Conservation (phyloP, 2,888 invertebrate species). For the Drosophila monieri region DNA sequence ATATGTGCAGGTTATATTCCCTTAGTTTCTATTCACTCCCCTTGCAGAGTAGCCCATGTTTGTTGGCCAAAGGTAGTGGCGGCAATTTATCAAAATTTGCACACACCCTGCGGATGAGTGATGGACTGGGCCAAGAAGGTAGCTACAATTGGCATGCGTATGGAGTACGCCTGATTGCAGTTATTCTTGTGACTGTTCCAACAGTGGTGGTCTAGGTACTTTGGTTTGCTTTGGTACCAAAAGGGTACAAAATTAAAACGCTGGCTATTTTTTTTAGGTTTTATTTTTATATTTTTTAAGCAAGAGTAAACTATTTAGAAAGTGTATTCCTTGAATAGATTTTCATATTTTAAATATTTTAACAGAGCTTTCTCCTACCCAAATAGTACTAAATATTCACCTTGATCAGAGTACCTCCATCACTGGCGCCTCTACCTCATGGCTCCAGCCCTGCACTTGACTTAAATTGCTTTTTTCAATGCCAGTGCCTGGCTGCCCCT, state of each 20-base stretch:
- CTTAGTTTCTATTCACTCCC: background rate
- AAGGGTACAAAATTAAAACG: background rate
- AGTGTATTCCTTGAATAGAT: no score
- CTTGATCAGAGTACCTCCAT: background rate
- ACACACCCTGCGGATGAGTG: constrained; percentile 46
- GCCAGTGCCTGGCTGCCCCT: constrained; percentile 66
- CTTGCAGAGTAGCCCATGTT: background rate
- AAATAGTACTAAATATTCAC: background rate
- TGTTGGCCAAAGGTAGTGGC: constrained; percentile 71
- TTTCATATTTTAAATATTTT: background rate
- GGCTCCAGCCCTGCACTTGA: constrained; percentile 51
- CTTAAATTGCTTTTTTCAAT: constrained; percentile 81
- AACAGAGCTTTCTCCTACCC: background rate
- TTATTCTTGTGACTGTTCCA: constrained; percentile 38
- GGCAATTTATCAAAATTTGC: constrained; percentile 80
- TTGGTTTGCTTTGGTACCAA: constrained; percentile 5
- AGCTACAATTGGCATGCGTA: constrained; percentile 66
- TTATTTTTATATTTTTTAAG: no score
- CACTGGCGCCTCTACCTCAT: constrained; percentile 16
- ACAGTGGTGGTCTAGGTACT: constrained; percentile 23
- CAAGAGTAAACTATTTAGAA: no score
- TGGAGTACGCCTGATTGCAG: constrained; percentile 17
- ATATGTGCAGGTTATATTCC: constrained; percentile 38
- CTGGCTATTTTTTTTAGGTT: no score
- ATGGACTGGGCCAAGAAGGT: constrained; percentile 14